Evolutionary conservation across 2,797 vertebrate genomes (phyloP).

Genomic region (Aphelocoma californica): DNA sequence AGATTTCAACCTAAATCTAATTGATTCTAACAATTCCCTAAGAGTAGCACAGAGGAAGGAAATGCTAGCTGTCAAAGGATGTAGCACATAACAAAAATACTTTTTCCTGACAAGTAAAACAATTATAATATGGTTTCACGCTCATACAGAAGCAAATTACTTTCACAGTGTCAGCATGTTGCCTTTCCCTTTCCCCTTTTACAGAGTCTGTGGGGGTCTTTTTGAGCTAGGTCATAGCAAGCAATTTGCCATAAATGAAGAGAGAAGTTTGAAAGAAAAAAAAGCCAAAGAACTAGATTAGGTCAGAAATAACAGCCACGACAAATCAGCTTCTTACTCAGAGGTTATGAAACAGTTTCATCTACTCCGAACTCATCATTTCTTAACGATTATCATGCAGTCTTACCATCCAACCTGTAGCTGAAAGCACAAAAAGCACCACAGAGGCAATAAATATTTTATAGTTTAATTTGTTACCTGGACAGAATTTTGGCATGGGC

Average conservation of each 20-base stretch:
- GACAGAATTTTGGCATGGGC: not conserved
- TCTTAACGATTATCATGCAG: not conserved
- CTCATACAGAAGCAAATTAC: constrained; percentile 32
- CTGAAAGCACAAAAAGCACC: not conserved
- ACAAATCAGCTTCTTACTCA: not conserved
- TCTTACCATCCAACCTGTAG: not conserved
- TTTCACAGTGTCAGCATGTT: constrained; percentile 20
- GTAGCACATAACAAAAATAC: constrained; percentile 47
- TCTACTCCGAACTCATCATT: not conserved
- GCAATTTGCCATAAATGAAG: not conserved
- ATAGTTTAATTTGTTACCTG: not conserved
- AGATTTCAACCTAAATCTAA: constrained; percentile 31
- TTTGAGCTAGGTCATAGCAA: not conserved
- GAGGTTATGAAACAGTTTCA: not conserved
- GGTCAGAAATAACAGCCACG: not conserved
- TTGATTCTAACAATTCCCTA: constrained; percentile 22
- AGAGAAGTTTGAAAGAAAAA: not conserved
- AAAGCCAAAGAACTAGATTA: not conserved
- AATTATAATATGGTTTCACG: constrained; percentile 21
- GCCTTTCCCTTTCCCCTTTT: not conserved
- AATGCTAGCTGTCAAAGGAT: constrained; percentile 32
- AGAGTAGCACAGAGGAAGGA: constrained; percentile 28
- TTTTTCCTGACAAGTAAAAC: constrained; percentile 26
- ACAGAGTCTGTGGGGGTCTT: not conserved
- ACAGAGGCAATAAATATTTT: not conserved